Percentiles rank a stretch among this genome's conserved stretches.
Evolutionary conservation across 2,113 vertebrate genomes (phyloP).

Genomic region (Dipodomys merriami): DNA sequence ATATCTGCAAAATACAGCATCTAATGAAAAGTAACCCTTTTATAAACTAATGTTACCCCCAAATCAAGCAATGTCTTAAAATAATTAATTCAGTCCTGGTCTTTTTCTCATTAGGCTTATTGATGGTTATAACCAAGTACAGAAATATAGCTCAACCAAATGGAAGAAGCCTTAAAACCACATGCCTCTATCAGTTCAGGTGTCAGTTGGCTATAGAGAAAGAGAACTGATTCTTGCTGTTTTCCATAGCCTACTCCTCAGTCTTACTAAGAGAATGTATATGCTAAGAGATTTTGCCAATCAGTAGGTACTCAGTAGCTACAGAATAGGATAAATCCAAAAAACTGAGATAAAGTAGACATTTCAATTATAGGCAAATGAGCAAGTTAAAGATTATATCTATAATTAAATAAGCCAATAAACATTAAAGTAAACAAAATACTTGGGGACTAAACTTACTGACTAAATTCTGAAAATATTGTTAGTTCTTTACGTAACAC

Average conservation of each 20-base stretch:
- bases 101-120: background rate
- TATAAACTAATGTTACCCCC: conserved; percentile 25
- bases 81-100: conserved; percentile 22
- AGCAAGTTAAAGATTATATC: background rate
- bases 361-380: background rate
- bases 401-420: background rate
- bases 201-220: background rate
- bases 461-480: background rate
- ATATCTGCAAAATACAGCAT: conserved; percentile 42
- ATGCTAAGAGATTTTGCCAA: background rate
- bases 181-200: background rate
- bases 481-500: background rate
- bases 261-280: background rate
- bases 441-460: background rate
- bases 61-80: conserved; percentile 53
- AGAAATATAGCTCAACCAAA: background rate
- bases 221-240: background rate
- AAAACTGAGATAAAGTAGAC: background rate
- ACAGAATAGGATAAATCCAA: background rate
- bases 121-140: background rate
- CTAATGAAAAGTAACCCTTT: conserved; percentile 33
- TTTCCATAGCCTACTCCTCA: background rate
- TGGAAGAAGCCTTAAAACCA: background rate
- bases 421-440: background rate
- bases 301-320: background rate